Conservation (phyloP, 2,888 invertebrate species). For the Latrodectus elegans region DNA sequence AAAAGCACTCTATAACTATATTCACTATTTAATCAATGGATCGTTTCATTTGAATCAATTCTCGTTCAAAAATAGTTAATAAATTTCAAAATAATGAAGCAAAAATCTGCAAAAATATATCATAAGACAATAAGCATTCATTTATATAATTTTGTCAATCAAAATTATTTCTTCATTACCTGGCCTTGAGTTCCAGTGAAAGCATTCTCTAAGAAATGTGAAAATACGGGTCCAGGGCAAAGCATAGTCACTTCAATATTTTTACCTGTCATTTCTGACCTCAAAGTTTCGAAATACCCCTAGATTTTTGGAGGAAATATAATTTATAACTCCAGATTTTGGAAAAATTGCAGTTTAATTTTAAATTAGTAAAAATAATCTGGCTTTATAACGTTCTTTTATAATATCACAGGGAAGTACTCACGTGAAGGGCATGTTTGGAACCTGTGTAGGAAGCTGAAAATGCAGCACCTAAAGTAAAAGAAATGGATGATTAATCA, state of each 20-base stretch:
- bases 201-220: slow-evolving; percentile 79
- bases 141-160: too few species aligned
- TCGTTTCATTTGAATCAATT: too few species aligned
- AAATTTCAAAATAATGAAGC: too few species aligned
- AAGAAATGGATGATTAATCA: background rate
- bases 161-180: slow-evolving; percentile 4
- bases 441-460: slow-evolving; percentile 83
- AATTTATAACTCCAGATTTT: background rate
- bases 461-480: slow-evolving; percentile 77
- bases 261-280: slow-evolving; percentile 78
- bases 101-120: too few species aligned
- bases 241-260: slow-evolving; percentile 81
- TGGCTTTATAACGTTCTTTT: background rate
- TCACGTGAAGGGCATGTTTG: slow-evolving; percentile 84
- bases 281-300: slow-evolving; percentile 83
- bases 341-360: background rate
- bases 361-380: background rate
- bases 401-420: slow-evolving; percentile 15
- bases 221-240: slow-evolving; percentile 86
- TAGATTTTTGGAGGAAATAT: slow-evolving; percentile 72
- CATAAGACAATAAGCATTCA: too few species aligned
- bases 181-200: slow-evolving; percentile 81
- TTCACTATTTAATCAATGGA: too few species aligned
- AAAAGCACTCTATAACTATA: too few species aligned
- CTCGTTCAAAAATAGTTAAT: too few species aligned